Evolutionary conservation across 2,888 invertebrate species (phyloP), one percentile per base, ranked within the genome.

Genomic region (Xestia sexstrigata): DNA sequence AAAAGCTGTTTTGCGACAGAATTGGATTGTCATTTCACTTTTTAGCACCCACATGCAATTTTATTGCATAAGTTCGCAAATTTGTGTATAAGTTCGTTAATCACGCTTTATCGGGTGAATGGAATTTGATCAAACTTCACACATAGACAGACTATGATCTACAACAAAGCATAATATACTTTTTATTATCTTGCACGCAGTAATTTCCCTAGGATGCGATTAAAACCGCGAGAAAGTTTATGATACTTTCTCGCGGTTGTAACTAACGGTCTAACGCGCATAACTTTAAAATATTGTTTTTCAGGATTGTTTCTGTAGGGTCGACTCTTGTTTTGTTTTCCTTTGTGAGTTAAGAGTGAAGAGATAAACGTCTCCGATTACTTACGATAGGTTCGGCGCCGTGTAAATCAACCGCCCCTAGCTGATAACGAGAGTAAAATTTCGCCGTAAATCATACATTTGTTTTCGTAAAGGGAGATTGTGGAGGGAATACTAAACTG

Each of bases 351-450:
- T 80, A 78, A 60, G 84, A 87, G 89, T 87, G 84, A 82, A 85
- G 81, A 93, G 92, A 92, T 94, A 93, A 92, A 90, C 82, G 83
- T 84, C 74, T 79, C 84, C 85, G 91, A 93, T 93, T 92, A 92
- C 90, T 92, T 92, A 80, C 71, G 70, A 82, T 80, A 84, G 84
- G 79, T 82, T 74, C 74, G 92, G 91, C 91, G 90, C 87, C 89
- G 91, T 93, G 95, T 95, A 96, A 96, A 96, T 96, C 96, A 95
- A 94, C 91, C 95, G 90, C 89, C 95, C 95, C 94, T 89, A 86
- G 79, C 93, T 92, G 96, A 96, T 96, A 96, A 94, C 92, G 91
- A 90, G 91, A 92, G 92, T 91, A 91, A 93, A 94, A 93, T 93
- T 93, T 90, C 87, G 88, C 90, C 90, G 92, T 95, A 95, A 95